Evolutionary conservation across 2,888 invertebrate species (phyloP).

Genomic region (Argynnis bischoffii): DNA sequence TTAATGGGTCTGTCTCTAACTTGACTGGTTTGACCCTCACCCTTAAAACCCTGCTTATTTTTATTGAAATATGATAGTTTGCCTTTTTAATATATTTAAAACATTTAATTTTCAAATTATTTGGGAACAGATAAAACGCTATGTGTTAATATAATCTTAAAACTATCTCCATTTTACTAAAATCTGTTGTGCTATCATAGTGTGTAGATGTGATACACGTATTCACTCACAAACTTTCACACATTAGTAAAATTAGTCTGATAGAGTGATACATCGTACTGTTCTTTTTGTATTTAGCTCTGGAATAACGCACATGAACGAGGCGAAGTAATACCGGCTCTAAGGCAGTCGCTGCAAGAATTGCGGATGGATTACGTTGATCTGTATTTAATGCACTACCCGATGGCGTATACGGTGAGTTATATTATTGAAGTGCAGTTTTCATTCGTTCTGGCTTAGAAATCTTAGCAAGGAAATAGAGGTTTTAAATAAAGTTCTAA

Average conservation of each 20-base stretch:
- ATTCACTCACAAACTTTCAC: not conserved
- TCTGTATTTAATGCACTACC: conserved; percentile 91
- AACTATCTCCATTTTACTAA: too few species aligned
- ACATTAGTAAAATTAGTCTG: not conserved
- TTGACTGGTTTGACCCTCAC: too few species aligned
- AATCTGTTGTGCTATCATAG: too few species aligned
- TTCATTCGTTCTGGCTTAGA: conserved; percentile 5
- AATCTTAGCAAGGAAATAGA: not conserved
- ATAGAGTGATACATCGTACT: not conserved
- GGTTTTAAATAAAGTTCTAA: not conserved
- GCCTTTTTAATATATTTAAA: too few species aligned
- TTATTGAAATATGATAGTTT: too few species aligned
- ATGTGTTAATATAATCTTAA: too few species aligned
- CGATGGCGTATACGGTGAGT: conserved; percentile 84
- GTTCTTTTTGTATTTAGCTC: conserved; percentile 52
- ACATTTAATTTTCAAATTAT: too few species aligned
- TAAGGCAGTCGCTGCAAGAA: conserved; percentile 83
- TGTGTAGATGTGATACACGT: too few species aligned
- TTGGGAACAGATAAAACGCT: too few species aligned
- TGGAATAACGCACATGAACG: conserved; percentile 83
- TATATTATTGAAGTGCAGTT: conserved; percentile 4
- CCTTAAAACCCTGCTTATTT: too few species aligned
- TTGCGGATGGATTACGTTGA: conserved; percentile 89
- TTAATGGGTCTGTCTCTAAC: too few species aligned
- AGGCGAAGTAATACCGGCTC: conserved; percentile 84